Percentiles rank a stretch among this genome's conserved stretches.
Evolutionary conservation across 2,888 invertebrate genomes (phyloP).

Genomic region (Cerceris ruficornis): DNA sequence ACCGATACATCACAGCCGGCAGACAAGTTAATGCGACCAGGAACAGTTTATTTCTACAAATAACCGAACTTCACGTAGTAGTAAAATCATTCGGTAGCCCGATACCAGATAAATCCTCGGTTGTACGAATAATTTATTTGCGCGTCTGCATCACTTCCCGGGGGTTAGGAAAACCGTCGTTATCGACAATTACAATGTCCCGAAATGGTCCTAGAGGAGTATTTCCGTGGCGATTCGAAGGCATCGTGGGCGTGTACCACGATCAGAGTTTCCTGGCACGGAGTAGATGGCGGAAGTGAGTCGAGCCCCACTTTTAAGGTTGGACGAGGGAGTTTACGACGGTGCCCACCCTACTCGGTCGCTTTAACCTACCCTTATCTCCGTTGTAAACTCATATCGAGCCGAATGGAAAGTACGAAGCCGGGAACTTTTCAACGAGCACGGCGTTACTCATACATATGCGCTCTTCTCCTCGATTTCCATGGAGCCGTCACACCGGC

Average conservation of each 20-base stretch:
- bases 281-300: constrained; percentile 41
- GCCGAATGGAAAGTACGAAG: constrained; percentile 47
- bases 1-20: no score
- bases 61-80: background rate
- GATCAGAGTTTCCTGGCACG: constrained; percentile 74
- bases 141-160: background rate
- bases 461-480: background rate
- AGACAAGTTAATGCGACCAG: background rate
- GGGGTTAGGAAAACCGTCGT: constrained; percentile 7
- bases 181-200: constrained; percentile 13
- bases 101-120: background rate
- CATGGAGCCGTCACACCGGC: constrained; percentile 16
- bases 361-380: constrained; percentile 72
- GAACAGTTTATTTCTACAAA: background rate
- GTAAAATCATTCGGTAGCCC: background rate
- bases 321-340: constrained; percentile 67
- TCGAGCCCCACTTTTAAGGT: constrained; percentile 52
- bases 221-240: constrained; percentile 13
- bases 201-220: constrained; percentile 10
- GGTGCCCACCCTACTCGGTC: constrained; percentile 50
- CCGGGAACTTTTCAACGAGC: constrained; percentile 56
- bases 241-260: constrained; percentile 62
- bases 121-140: constrained; percentile 10
- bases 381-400: constrained; percentile 73
- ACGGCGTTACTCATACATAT: constrained; percentile 29